Evolutionary conservation across 1,140 invertebrate species (phyloP).

Genomic region (Drepana arcuata): DNA sequence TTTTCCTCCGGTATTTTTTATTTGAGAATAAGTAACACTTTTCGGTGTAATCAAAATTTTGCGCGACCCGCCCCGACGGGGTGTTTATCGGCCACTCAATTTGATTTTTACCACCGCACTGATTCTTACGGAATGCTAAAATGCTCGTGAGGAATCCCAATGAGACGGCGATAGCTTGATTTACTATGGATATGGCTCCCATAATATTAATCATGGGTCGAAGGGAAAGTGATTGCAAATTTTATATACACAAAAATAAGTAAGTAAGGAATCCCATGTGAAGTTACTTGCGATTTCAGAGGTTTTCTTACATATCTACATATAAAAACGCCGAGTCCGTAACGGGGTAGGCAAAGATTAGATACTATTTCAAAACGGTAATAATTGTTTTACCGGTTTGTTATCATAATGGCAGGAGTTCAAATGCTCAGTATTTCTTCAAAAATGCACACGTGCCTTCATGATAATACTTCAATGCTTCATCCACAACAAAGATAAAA

Average conservation of each 20-base stretch:
- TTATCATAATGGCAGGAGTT: too few relatives aligned
- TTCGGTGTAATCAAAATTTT: slow-evolving; percentile 67
- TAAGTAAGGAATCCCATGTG: not conserved
- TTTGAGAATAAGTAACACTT: slow-evolving; percentile 70
- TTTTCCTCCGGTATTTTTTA: slow-evolving; percentile 63
- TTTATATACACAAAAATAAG: not conserved
- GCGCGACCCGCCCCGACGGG: slow-evolving; percentile 23
- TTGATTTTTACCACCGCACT: slow-evolving; percentile 66
- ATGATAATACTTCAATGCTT: not conserved
- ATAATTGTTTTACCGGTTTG: too few relatives aligned
- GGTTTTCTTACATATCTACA: not conserved
- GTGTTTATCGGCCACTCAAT: slow-evolving; percentile 68
- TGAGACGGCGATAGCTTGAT: slow-evolving; percentile 18
- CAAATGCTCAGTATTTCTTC: too few relatives aligned
- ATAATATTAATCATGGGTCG: too few relatives aligned
- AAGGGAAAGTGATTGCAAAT: not conserved
- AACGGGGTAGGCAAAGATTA: not conserved
- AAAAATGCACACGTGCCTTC: not conserved
- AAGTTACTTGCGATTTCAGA: not conserved
- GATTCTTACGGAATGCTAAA: slow-evolving; percentile 50
- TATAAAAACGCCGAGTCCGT: too few relatives aligned
- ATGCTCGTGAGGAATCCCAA: slow-evolving; percentile 31
- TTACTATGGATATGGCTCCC: slow-evolving; percentile 16
- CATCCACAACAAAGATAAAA: too few relatives aligned
- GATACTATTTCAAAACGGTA: not conserved